Base-by-base conservation (phyloP, 2,888 invertebrate species). In the Keiferia lycopersicella region DNA sequence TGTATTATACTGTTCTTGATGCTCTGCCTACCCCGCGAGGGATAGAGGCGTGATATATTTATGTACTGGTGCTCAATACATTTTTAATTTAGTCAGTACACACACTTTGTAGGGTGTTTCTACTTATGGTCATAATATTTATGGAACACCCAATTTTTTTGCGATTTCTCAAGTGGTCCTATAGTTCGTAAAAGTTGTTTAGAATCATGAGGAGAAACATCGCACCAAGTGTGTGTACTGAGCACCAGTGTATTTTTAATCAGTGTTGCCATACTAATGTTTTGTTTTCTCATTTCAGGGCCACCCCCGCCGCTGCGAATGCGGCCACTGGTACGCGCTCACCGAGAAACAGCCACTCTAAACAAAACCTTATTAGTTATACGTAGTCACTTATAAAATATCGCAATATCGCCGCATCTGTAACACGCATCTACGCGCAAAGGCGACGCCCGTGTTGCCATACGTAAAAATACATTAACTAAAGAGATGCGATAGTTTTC, bases 271-370 rank as follows among this genome's bases (percentile, higher is more conserved):
- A 26, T 45, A n/a, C 59, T 26, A 7, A 39, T 62, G 14, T 12
- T 56, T 61, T 12, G 67, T 69, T 67, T 71, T 68, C 22, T 61
- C 59, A 10, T 85, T 83, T 34, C 94, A 95, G 92, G 98, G 96
- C 48, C 94, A 95, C 74, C 95, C 97, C 67, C 96, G 96, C 81
- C 95, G 98, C 76, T 99, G 99, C 83, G 97, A 96, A 82, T 99
- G 99, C 86, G 99, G 99, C 65, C 95, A 98, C 84, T 98, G 98
- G 98, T 99, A 98, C 93, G 97, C 98, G 92, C 93, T 99, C 76
- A 94, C 95, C 66, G 95, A 96, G 86, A 96, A 95, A 87, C 92
- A 94, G 70, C 94, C 95, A 71, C 80, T 95, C 79, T 95, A 95
- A 95, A 73, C 79, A 87, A 78, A 84, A 80, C 76, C 73, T 79